Base-by-base conservation (phyloP, 2,797 vertebrate genomes). In the Xerus rutilus region DNA sequence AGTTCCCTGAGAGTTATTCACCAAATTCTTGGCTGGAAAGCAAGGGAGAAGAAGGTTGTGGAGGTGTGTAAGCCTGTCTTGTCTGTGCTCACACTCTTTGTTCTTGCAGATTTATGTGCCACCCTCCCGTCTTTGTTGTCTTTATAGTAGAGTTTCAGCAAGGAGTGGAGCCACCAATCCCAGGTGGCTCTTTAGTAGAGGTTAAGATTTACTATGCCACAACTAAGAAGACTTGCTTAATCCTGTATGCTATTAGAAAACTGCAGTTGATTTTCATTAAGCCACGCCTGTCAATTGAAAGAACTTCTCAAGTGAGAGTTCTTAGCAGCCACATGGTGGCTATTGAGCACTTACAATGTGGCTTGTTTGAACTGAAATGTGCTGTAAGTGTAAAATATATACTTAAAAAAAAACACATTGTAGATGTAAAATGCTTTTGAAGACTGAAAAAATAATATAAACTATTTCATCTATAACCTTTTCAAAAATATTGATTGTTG, bases 351-450 rank as follows among this genome's bases (percentile, higher is more conserved):
- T 89, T 84, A 87, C 90, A 93, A 93, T 89, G 30, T 79, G 79
- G 25, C 70, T 79, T 95, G 15, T 96, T 95, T 86, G 39, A 97
- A 54, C 89, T 92, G 81, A 89, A 59, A 23, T 87, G 78, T 59
- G 21, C 21, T 77, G 0, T 67, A 69, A 65, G 13, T 92, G 1
- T 90, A 84, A 96, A 93, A 95, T 59, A 86, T 17, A 74, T 39
- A 57, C 28, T 82, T 86, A 73, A 74, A 57, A 57, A 57, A 57
- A 57, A 57, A 57, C 17, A 72, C 30, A n/a, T 52, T 28, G 30
- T 49, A 32, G 21, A 12, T 79, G 17, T 86, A 79, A 69, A 83
- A 69, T 0, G 20, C 5, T 91, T 95, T 77, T 69, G 30, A 94
- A 96, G 52, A 65, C 30, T 62, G 64, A 89, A 67, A 72, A 67